Evolutionary conservation across 2,113 vertebrate genomes (phyloP), one percentile per base, ranked within the genome.

Genomic region (Rhizomys pruinosus): DNA sequence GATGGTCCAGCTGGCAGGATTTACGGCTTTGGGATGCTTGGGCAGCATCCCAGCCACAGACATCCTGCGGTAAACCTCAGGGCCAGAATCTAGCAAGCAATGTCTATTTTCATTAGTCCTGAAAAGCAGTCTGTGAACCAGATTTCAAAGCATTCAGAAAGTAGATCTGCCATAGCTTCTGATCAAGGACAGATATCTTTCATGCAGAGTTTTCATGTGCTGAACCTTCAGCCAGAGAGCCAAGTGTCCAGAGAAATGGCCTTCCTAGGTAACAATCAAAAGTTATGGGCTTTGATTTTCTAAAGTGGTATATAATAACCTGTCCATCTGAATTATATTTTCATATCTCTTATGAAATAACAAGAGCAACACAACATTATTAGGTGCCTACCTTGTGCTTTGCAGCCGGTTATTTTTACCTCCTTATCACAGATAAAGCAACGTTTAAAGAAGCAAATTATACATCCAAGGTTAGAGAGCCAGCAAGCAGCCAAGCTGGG

Each of bases 231-330:
- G 55, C 93, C 44, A 89, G 89, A 79, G 88, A 88, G 59, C 32
- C 16, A 95, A 55, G 20, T 61, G 47, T 76, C 57, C 71, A 72
- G 15, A 88, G 57, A 74, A 90, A 95, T 76, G 71, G 44, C 44
- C 61, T 94, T 90, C 63, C 52, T 69, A 32, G 44, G 25, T 68
- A 78, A 88, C 92, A 85, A 85, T 84, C 78, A 90, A 92, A 57
- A 52, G 82, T 63, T 87, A 80, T 59, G 84, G 61, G 64, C 92
- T 87, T 94, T 92, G 89, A 73, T 94, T 97, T 95, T 90, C 73
- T 86, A 88, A 96, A 84, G 19, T 84, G 44, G 25, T 59, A 90
- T 73, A 84, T 92, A 92, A 92, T 93, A 90, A 88, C 82, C 63
- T 94, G 39, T 80, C 39, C 47, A 71, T 86, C 64, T 88, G 44